Percentiles rank a stretch among this genome's conserved stretches.
Evolutionary conservation across 2,113 vertebrate genomes (phyloP).

Genomic region (Oryzias melastigma): DNA sequence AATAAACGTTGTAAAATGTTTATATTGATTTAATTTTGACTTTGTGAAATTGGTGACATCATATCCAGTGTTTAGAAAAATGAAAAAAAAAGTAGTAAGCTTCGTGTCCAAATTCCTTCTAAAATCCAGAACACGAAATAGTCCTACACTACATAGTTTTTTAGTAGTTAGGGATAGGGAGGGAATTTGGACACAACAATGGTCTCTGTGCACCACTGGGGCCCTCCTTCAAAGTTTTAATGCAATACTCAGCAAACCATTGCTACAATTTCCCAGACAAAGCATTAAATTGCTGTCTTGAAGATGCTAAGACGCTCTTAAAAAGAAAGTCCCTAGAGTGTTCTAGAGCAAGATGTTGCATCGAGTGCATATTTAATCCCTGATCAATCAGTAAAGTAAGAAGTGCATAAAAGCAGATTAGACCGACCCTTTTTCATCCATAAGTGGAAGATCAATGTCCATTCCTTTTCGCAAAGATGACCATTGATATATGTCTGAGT

Average conservation of each 20-base stretch:
- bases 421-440: slow-evolving; percentile 49
- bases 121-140: no score
- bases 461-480: slow-evolving; percentile 41
- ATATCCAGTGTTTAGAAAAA: no score
- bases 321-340: slow-evolving; percentile 43
- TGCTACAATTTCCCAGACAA: slow-evolving; percentile 63
- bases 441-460: slow-evolving; percentile 60
- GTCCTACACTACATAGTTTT: no score
- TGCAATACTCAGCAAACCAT: slow-evolving; percentile 30
- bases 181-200: neutral
- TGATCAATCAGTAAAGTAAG: slow-evolving; percentile 65
- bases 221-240: slow-evolving; percentile 58
- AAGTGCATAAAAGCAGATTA: slow-evolving; percentile 68
- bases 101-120: no score
- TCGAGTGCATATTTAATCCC: slow-evolving; percentile 67
- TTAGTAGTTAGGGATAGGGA: no score
- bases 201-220: slow-evolving; percentile 25
- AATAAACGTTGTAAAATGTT: no score
- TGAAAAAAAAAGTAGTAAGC: no score
- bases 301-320: slow-evolving; percentile 58
- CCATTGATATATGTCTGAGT: slow-evolving; percentile 15
- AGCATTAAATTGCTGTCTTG: slow-evolving; percentile 72
- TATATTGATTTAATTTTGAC: no score
- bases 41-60: no score
- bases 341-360: slow-evolving; percentile 52